Conservation (phyloP, 2,797 vertebrate genomes). For the Enteromius viviparus region DNA sequence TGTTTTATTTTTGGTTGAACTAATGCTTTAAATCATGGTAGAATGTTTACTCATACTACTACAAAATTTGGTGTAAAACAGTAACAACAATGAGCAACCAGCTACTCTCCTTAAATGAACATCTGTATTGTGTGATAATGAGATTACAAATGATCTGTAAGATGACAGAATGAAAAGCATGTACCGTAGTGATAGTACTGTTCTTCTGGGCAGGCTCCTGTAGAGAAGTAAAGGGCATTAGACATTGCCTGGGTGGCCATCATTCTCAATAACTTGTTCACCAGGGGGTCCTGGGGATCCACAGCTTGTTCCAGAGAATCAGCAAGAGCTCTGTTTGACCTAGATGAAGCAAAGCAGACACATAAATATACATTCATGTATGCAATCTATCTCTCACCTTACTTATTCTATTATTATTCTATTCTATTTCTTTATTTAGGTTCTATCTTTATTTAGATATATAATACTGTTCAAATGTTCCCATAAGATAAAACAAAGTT, state of each 20-base stretch:
- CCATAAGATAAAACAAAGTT: neutral
- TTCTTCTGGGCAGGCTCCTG: constrained; percentile 80
- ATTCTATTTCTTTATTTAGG: neutral
- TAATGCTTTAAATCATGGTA: neutral
- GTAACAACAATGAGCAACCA: neutral
- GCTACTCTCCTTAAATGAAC: neutral
- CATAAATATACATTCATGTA: neutral
- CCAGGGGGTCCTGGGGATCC: constrained; percentile 84
- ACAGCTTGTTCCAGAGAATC: constrained; percentile 88
- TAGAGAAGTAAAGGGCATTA: constrained; percentile 92
- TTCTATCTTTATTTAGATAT: neutral
- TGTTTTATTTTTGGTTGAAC: neutral
- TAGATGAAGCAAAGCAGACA: constrained; percentile 61
- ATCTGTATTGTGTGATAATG: neutral
- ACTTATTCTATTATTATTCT: neutral
- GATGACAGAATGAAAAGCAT: neutral
- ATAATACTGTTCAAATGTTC: neutral
- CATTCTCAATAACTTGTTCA: constrained; percentile 87
- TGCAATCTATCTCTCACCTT: neutral
- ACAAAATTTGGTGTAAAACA: neutral
- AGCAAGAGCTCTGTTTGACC: constrained; percentile 91
- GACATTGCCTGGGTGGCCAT: constrained; percentile 98
- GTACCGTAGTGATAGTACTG: constrained; percentile 93
- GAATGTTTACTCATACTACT: neutral
- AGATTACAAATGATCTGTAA: neutral